These are phyloP conservation scores for Typhlomys cinereus DNA, from an alignment of 2,113 vertebrate species.

Conservation along the genomic window DNA sequence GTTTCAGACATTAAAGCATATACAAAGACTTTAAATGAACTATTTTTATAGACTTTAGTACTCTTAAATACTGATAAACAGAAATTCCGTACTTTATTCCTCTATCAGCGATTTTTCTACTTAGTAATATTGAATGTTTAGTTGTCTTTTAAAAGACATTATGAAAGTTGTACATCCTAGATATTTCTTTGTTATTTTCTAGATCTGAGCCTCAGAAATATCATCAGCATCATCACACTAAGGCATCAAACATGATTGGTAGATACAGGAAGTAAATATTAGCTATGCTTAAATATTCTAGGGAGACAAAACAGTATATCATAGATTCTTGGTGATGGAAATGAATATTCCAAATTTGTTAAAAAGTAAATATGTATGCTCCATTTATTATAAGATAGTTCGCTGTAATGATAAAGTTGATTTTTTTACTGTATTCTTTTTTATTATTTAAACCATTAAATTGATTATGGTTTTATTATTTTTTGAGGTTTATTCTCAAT, in stretches of 20 bases:
- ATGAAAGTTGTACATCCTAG: neutral
- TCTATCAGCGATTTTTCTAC: neutral
- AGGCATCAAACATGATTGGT: neutral
- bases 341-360: neutral
- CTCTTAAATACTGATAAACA: neutral
- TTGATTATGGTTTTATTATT: neutral
- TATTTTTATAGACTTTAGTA: no score
- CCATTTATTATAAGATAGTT: neutral
- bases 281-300: neutral
- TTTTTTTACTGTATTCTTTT: neutral
- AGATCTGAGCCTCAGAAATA: neutral
- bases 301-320: no score
- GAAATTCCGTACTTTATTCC: neutral
- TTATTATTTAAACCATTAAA: conserved; percentile 1
- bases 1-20: no score
- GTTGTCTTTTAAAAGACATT: neutral
- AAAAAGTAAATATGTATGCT: neutral
- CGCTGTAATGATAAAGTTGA: neutral
- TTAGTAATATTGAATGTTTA: neutral
- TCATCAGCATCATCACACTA: neutral
- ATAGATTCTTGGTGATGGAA: neutral
- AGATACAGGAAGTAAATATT: neutral
- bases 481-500: no score
- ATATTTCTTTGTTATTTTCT: neutral
- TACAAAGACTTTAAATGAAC: no score